Percentiles rank a stretch among this genome's conserved stretches.
These are phyloP conservation scores for Aspidiotus rigidus DNA, from an alignment of 2,888 invertebrate genomes.

Conservation along the genomic window DNA sequence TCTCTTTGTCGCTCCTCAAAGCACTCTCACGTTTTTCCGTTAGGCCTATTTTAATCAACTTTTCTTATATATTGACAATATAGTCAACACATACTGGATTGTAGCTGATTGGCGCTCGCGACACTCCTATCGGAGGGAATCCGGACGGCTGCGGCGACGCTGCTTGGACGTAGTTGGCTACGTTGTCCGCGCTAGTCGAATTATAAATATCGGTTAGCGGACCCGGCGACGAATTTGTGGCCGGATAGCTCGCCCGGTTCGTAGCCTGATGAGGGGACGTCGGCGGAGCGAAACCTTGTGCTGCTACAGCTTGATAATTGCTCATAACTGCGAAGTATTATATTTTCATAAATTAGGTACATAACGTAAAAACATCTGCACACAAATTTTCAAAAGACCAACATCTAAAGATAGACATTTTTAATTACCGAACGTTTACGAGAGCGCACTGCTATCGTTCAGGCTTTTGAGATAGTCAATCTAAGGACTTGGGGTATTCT, in stretches of 20 bases:
- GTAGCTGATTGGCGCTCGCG: conserved; percentile 85
- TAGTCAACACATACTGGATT: conserved; percentile 65
- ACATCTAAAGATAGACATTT: too few species aligned
- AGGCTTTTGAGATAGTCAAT: too few species aligned
- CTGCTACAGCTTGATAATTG: conserved; percentile 73
- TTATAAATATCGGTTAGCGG: conserved; percentile 84
- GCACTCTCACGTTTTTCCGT: too few species aligned
- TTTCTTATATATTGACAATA: too few species aligned
- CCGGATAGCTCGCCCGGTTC: conserved; percentile 54
- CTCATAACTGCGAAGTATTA: conserved; percentile 71
- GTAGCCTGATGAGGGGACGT: conserved; percentile 68
- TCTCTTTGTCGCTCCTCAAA: too few species aligned
- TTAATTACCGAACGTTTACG: too few species aligned
- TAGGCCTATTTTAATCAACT: too few species aligned
- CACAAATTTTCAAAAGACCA: too few species aligned
- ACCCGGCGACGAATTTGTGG: conserved; percentile 66
- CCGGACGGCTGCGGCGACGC: conserved; percentile 89
- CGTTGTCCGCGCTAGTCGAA: conserved; percentile 49
- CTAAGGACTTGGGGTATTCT: too few species aligned
- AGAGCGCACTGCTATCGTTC: too few species aligned
- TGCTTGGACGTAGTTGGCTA: conserved; percentile 86
- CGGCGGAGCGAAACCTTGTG: conserved; percentile 67
- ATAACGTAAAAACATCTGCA: too few species aligned
- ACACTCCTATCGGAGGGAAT: conserved; percentile 87
- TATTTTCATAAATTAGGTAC: too few species aligned